These are phyloP conservation scores for Drosophila planitibia DNA, from an alignment of 2,888 invertebrate species.

Conservation along the genomic window DNA sequence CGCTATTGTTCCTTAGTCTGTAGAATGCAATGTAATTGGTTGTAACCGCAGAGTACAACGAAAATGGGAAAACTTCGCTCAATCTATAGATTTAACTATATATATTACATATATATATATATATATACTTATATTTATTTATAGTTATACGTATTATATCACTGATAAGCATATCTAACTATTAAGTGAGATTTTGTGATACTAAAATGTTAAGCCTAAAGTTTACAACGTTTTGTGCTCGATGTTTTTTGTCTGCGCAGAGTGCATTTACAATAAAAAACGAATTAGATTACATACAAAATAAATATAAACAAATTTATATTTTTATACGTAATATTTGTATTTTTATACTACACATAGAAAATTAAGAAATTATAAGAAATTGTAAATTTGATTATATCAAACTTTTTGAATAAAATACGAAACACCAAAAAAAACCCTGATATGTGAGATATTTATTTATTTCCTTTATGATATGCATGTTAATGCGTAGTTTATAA, in stretches of 20 bases:
- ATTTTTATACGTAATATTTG: conserved; percentile 73
- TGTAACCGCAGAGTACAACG: conserved; percentile 80
- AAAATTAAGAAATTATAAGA: conserved; percentile 10
- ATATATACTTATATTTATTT: conserved; percentile 15
- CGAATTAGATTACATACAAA: conserved; percentile 31
- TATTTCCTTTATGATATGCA: conserved; percentile 9
- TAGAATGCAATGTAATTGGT: conserved; percentile 61
- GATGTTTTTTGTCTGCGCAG: conserved; percentile 67
- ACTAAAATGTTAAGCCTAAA: conserved; percentile 74
- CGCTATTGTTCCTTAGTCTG: conserved; percentile 83
- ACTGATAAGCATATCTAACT: conserved; percentile 64
- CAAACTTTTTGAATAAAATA: conserved; percentile 40
- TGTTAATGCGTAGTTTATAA: conserved; percentile 19
- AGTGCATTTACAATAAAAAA: conserved; percentile 67
- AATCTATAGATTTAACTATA: conserved; percentile 52
- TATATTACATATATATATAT: conserved; percentile 18
- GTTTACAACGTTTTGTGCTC: conserved; percentile 69
- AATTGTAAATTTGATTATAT: conserved; percentile 20
- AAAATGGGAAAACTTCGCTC: conserved; percentile 79
- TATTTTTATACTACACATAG: conserved; percentile 54
- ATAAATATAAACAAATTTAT: conserved; percentile 29
- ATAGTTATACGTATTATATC: conserved; percentile 60
- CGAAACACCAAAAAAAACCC: conserved; percentile 5
- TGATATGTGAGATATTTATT: background rate
- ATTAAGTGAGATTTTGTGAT: conserved; percentile 75